Conservation (phyloP, 2,888 invertebrate genomes). For the Rotaria macrura region DNA sequence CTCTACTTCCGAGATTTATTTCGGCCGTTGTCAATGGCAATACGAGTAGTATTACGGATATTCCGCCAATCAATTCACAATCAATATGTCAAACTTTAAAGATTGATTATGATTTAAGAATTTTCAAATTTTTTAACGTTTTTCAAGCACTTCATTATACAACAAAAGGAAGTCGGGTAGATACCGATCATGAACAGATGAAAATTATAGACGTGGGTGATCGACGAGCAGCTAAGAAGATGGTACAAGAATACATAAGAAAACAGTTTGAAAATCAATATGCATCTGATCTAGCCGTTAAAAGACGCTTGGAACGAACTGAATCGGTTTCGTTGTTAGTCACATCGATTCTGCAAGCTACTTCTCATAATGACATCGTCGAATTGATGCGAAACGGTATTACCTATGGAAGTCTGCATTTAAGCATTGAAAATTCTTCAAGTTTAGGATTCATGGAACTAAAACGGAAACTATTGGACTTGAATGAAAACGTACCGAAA, state of each 20-base stretch:
- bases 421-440: not conserved
- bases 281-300: not conserved
- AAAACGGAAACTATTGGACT: not conserved
- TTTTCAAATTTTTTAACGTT: not conserved
- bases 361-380: not conserved
- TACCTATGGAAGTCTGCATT: not conserved
- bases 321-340: not conserved
- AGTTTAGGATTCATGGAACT: not conserved
- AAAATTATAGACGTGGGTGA: not conserved
- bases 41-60: not conserved
- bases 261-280: not conserved
- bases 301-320: not conserved
- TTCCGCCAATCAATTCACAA: not conserved
- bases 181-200: not conserved
- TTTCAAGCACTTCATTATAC: not conserved
- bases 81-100: not conserved
- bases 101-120: not conserved
- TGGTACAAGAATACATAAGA: not conserved
- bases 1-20: not conserved
- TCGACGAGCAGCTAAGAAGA: not conserved
- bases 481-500: not conserved
- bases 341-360: not conserved
- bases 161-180: not conserved
- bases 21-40: not conserved
- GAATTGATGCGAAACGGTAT: not conserved